Conservation (phyloP, 2,113 vertebrate genomes). For the Ictalurus punctatus region DNA sequence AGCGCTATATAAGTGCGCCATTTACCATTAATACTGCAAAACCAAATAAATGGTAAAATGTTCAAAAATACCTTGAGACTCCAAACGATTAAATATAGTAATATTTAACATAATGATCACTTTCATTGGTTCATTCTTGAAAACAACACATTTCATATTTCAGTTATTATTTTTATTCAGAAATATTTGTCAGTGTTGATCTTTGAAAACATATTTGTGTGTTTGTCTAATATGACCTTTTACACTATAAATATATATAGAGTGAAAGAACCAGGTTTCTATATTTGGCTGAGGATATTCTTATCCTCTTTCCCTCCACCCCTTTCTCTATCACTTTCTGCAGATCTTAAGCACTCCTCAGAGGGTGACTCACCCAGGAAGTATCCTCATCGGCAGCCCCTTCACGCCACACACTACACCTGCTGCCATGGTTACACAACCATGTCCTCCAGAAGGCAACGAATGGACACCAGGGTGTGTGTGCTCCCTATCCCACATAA, state of each 20-base stretch:
- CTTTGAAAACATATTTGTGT: not conserved
- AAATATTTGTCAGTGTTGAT: not conserved
- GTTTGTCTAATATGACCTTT: not conserved
- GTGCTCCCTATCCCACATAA: not conserved
- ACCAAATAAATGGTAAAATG: not conserved
- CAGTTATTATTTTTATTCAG: not conserved
- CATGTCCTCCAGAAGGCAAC: constrained; percentile 73
- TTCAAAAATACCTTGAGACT: not conserved
- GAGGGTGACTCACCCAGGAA: constrained; percentile 77
- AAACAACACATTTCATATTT: not conserved
- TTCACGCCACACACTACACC: constrained; percentile 73
- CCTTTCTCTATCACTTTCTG: constrained; percentile 3
- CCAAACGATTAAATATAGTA: not conserved
- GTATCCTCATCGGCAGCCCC: constrained; percentile 78
- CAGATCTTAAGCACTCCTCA: constrained; percentile 86
- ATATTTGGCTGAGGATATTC: constrained; percentile 17
- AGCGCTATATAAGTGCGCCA: too few species aligned
- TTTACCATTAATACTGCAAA: not conserved
- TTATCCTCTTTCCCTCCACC: constrained; percentile 10
- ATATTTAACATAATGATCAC: not conserved
- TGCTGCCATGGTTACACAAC: constrained; percentile 81
- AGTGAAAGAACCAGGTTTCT: not conserved
- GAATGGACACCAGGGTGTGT: constrained; percentile 81
- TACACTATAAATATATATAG: not conserved
- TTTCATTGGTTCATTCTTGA: not conserved